Conservation (phyloP, 2,113 vertebrate species). For the Varanus salvator region DNA sequence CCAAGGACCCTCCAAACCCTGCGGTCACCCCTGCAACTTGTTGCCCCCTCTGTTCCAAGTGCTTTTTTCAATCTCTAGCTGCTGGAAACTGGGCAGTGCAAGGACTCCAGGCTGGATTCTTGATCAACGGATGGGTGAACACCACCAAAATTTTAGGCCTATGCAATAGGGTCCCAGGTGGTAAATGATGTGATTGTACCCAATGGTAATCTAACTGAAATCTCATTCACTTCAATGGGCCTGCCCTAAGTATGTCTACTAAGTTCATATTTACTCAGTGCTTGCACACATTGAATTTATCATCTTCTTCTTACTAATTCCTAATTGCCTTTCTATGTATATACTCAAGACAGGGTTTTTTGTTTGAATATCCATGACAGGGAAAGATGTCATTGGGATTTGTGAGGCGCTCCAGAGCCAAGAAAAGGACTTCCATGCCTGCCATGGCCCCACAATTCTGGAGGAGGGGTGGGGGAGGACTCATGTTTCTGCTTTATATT, state of each 20-base stretch:
- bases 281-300: not conserved
- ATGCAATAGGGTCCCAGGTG: not conserved
- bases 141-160: not conserved
- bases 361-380: not conserved
- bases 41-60: not conserved
- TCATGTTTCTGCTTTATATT: not conserved
- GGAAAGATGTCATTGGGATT: not conserved
- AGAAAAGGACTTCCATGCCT: not conserved
- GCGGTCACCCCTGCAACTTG: not conserved
- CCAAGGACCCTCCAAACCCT: not conserved
- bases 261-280: not conserved
- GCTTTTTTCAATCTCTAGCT: not conserved
- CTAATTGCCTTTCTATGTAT: not conserved
- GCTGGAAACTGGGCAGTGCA: not conserved
- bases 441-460: not conserved
- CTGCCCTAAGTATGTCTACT: no score
- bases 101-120: not conserved
- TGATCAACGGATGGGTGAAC: not conserved
- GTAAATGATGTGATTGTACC: not conserved
- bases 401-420: not conserved
- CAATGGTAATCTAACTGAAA: no score
- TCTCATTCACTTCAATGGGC: no score
- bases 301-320: not conserved
- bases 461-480: not conserved
- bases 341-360: not conserved